These are phyloP conservation scores for Phyllopteryx taeniolatus DNA, from an alignment of 2,113 vertebrate species.

Conservation along the genomic window DNA sequence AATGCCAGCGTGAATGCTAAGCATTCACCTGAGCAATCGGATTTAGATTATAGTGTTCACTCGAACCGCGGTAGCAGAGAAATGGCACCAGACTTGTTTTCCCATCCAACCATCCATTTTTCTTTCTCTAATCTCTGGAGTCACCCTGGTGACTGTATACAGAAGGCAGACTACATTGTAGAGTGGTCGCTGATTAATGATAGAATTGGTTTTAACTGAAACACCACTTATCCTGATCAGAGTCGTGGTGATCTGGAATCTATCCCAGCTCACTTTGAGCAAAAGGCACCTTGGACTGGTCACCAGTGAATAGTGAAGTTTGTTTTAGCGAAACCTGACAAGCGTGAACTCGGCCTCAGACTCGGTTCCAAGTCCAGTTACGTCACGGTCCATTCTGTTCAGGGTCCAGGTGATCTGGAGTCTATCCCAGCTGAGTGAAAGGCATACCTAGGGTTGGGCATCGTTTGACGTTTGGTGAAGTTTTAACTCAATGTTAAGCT, in stretches of 20 bases:
- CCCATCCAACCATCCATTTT: no score
- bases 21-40: no score
- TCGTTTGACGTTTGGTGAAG: no score
- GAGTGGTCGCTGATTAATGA: background rate
- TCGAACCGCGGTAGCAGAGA: no score
- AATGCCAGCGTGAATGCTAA: no score
- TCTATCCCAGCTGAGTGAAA: background rate
- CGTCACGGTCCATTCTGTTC: background rate
- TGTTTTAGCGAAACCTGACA: background rate
- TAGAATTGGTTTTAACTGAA: constrained; percentile 2
- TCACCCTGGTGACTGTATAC: background rate
- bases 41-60: no score
- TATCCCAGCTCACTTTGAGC: background rate
- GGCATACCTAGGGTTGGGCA: no score
- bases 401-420: background rate
- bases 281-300: background rate
- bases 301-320: background rate
- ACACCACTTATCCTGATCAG: background rate
- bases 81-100: no score
- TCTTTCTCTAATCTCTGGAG: no score
- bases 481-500: no score
- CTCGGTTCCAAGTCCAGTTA: background rate
- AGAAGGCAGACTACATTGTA: background rate
- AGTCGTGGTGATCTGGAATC: background rate
- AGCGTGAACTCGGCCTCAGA: background rate